Evolutionary conservation across 2,888 invertebrate species (phyloP).

Genomic region (Agonum fuliginosum): DNA sequence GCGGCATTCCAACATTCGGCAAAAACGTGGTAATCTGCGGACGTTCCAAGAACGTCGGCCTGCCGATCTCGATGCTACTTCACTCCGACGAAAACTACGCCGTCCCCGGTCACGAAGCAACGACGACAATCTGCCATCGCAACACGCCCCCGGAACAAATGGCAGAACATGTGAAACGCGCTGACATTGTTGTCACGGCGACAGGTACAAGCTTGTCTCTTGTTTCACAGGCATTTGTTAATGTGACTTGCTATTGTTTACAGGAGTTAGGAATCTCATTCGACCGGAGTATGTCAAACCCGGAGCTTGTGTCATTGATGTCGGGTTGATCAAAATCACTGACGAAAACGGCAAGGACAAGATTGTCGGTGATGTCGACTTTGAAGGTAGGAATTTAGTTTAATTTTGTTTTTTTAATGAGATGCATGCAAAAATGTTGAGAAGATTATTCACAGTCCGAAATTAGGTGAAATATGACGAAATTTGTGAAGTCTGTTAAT

Average conservation of each 20-base stretch:
- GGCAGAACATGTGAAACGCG: slow-evolving; percentile 80
- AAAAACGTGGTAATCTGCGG: slow-evolving; percentile 93
- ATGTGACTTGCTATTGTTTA: slow-evolving; percentile 62
- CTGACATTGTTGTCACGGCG: slow-evolving; percentile 87
- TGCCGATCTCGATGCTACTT: slow-evolving; percentile 90
- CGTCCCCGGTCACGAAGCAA: slow-evolving; percentile 85
- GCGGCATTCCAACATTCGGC: slow-evolving; percentile 86
- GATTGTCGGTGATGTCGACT: slow-evolving; percentile 93
- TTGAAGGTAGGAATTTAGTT: slow-evolving; percentile 77
- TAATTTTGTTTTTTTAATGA: slow-evolving; percentile 60
- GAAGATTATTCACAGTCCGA: no score
- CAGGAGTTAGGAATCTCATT: slow-evolving; percentile 84
- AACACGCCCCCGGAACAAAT: slow-evolving; percentile 88
- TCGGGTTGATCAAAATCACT: slow-evolving; percentile 86
- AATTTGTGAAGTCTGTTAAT: no score
- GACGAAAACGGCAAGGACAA: slow-evolving; percentile 80
- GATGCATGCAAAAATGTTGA: neutral
- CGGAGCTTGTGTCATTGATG: slow-evolving; percentile 91
- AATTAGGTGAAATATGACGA: no score
- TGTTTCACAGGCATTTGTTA: no score
- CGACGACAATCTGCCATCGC: slow-evolving; percentile 92
- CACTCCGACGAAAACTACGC: slow-evolving; percentile 86
- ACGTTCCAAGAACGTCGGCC: slow-evolving; percentile 93
- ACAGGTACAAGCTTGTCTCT: slow-evolving; percentile 80
- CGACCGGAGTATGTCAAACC: slow-evolving; percentile 91